A percentile compares a stretch with the other conserved stretches of the same genome.
Conservation (phyloP, 2,113 vertebrate genomes). For the Gasterosteus aculeatus region DNA sequence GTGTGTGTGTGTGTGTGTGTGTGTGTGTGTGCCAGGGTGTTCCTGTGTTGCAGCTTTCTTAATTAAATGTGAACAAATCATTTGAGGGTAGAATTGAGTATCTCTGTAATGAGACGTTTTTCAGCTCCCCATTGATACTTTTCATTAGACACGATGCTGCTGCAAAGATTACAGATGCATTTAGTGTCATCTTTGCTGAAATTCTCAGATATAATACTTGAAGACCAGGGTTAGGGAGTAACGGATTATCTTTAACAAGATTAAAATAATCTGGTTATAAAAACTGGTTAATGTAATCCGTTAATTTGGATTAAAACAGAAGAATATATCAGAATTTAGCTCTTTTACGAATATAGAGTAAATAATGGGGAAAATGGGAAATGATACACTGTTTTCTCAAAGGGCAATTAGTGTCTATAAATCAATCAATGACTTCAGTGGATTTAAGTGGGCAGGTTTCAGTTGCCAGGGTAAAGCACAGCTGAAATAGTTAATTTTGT, state of each 20-base stretch:
- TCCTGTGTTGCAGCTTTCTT: constrained; percentile 48
- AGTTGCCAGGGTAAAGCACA: constrained; percentile 9
- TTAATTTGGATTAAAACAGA: constrained; percentile 62
- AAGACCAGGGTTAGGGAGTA: constrained; percentile 50
- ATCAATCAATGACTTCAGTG: background rate
- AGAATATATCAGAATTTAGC: constrained; percentile 28
- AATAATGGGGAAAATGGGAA: constrained; percentile 10
- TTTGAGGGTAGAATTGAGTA: constrained; percentile 60
- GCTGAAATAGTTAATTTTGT: constrained; percentile 17
- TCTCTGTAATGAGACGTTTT: constrained; percentile 57
- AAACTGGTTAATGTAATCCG: constrained; percentile 61
- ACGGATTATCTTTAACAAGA: constrained; percentile 73
- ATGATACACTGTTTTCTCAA: constrained; percentile 14
- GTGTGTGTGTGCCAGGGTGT: constrained; percentile 28
- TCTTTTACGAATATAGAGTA: constrained; percentile 26
- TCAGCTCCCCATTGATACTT: constrained; percentile 50
- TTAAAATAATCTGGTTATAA: constrained; percentile 69
- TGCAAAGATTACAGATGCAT: constrained; percentile 47
- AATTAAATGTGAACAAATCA: constrained; percentile 67
- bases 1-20: background rate
- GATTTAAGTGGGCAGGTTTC: constrained; percentile 3
- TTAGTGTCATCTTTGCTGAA: constrained; percentile 34
- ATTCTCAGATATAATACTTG: constrained; percentile 41
- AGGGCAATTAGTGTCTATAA: constrained; percentile 32
- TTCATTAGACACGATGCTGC: constrained; percentile 43